Conservation (phyloP, 1,140 invertebrate genomes). For the Arctopsyche grandis region DNA sequence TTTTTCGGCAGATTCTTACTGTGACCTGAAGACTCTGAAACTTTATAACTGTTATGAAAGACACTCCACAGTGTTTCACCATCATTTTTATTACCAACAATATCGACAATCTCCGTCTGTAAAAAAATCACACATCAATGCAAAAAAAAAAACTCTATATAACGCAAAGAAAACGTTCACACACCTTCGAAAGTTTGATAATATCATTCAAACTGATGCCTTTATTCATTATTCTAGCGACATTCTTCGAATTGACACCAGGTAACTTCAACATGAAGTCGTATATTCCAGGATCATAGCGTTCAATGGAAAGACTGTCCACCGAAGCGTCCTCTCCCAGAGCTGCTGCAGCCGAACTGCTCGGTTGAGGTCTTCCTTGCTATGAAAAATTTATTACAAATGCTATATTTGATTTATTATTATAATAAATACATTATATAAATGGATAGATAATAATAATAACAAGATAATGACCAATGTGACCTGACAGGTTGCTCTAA, state of each 20-base stretch:
- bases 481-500: too few species aligned
- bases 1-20: slow-evolving; percentile 51
- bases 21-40: slow-evolving; percentile 59
- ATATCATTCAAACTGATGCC: slow-evolving; percentile 78
- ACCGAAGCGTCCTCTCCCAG: slow-evolving; percentile 72
- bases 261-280: slow-evolving; percentile 93
- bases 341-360: slow-evolving; percentile 72
- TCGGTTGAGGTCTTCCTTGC: slow-evolving; percentile 83
- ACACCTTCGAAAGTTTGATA: slow-evolving; percentile 68
- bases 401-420: too few species aligned
- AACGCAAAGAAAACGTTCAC: neutral
- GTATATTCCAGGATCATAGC: slow-evolving; percentile 80
- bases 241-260: slow-evolving; percentile 89
- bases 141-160: too few species aligned
- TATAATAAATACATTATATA: too few species aligned
- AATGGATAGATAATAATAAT: too few species aligned
- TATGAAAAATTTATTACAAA: slow-evolving; percentile 59
- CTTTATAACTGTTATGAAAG: slow-evolving; percentile 70
- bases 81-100: slow-evolving; percentile 75
- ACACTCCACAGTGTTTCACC: slow-evolving; percentile 71
- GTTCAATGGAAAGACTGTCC: slow-evolving; percentile 70
- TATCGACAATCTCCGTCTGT: slow-evolving; percentile 73
- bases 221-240: slow-evolving; percentile 80
- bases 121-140: slow-evolving; percentile 54
- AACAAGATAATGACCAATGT: too few species aligned